A percentile compares a stretch with the other conserved stretches of the same genome.
These are phyloP conservation scores for Troides aeacus DNA, from an alignment of 2,888 invertebrate genomes.

Conservation along the genomic window DNA sequence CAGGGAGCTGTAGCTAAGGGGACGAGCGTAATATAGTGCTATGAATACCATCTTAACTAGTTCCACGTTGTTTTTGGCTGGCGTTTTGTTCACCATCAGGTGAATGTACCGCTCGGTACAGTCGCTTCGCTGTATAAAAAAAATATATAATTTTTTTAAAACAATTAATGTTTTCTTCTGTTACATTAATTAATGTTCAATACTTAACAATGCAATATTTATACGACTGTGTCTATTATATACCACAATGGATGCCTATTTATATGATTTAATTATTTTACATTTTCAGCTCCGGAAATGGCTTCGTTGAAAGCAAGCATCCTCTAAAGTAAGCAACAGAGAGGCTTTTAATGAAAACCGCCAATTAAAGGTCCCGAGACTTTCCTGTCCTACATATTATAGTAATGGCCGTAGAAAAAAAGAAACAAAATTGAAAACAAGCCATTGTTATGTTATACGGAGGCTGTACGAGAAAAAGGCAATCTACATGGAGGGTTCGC, in stretches of 20 bases:
- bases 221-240: no score
- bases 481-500: slow-evolving; percentile 77
- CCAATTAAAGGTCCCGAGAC: slow-evolving; percentile 25
- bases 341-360: slow-evolving; percentile 27
- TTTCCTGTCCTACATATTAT: slow-evolving; percentile 35
- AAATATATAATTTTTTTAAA: no score
- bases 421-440: slow-evolving; percentile 77
- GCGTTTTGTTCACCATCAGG: no score
- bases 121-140: no score
- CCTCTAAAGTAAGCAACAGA: background rate
- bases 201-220: background rate
- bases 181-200: no score
- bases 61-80: no score
- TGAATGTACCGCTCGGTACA: no score
- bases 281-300: slow-evolving; percentile 13
- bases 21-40: no score
- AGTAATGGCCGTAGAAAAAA: slow-evolving; percentile 40
- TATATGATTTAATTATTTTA: background rate
- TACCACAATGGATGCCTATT: background rate
- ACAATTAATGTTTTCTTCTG: no score
- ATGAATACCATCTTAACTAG: no score
- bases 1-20: no score
- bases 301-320: background rate
- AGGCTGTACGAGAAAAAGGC: slow-evolving; percentile 75
- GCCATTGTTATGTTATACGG: slow-evolving; percentile 78